phyloP scores from a whole-genome alignment of 2,797 vertebrate genomes.

The Gobio occitaniae region DNA sequence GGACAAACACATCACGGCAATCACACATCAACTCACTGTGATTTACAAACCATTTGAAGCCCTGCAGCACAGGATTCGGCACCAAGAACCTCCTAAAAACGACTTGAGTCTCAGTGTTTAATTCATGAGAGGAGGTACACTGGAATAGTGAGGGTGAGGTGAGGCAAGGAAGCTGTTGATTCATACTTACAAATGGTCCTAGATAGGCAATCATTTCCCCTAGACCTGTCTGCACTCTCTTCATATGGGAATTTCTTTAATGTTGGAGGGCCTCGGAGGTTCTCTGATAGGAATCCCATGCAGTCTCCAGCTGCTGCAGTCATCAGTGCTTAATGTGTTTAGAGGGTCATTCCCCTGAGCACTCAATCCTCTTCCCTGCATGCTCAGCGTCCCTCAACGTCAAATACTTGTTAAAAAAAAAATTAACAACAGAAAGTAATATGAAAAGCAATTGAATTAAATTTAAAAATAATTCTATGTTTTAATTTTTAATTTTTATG shows the following conservation, averaged over 20 bases:
- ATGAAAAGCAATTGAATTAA: too few species aligned
- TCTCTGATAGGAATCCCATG: slow-evolving; percentile 71
- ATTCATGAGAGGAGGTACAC: slow-evolving; percentile 50
- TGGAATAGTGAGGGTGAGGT: slow-evolving; percentile 20
- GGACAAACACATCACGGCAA: slow-evolving; percentile 17
- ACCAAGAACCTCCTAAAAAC: neutral
- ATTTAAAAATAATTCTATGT: too few species aligned
- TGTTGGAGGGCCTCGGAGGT: slow-evolving; percentile 61
- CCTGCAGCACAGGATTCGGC: neutral
- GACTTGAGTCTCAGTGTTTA: slow-evolving; percentile 32
- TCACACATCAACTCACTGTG: slow-evolving; percentile 26
- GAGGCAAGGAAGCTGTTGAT: slow-evolving; percentile 53
- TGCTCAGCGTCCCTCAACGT: slow-evolving; percentile 56
- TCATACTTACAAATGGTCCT: slow-evolving; percentile 64
- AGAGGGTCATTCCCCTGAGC: slow-evolving; percentile 59
- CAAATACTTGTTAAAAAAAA: slow-evolving; percentile 33
- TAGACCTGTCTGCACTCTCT: slow-evolving; percentile 64
- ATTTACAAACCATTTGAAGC: slow-evolving; percentile 36
- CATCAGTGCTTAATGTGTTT: slow-evolving; percentile 69
- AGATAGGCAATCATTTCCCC: slow-evolving; percentile 61
- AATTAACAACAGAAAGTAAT: neutral
- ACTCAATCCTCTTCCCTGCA: slow-evolving; percentile 52
- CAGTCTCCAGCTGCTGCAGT: slow-evolving; percentile 75
- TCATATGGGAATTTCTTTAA: slow-evolving; percentile 61
- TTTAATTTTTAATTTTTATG: too few species aligned